Base-by-base conservation (phyloP, 2,113 vertebrate species). In the Calyptomena viridis region DNA sequence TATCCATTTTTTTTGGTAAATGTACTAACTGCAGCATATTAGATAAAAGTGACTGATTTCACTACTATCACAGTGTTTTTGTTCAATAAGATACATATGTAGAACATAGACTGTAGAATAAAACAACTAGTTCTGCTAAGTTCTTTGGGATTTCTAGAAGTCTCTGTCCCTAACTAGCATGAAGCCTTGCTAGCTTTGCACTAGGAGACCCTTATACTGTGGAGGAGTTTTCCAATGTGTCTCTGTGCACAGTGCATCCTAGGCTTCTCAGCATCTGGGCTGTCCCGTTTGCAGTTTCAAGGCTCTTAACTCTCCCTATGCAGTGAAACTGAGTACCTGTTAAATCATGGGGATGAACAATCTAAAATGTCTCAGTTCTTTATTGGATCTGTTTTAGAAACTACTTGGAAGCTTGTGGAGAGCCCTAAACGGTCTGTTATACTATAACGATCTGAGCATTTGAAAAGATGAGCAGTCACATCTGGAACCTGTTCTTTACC, bases 381-480 rank as follows among this genome's bases (percentile, higher is more conserved):
- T 71, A 47, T 47, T 76, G 3, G 7, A 15, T 87, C 67, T 87
- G n/a, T 27, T 91, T 85, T 85, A 66, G 55, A 92, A 92, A 88
- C 67, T 93, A 42, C 74, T 87, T 93, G 71, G 56, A 93, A 93
- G 63, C 47, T 96, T 76, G 49, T 76, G 46, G 42, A 85, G 77
- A 78, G 44, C 50, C 40, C 89, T 93, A 91, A 87, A 79, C 90
- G 44, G 25, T 83, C 82, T 93, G 37, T 85, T 94, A 56, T 22
- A 94, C 71, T 66, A 0, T 80, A 94, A 88, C 30, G 90, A 90
- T 80, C 75, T 86, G 71, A 93, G 37, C 63, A 21, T 21, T 92
- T 82, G 82, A 90, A 93, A 93, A 93, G 92, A 95, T 83, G 75
- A 96, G 71, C 83, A 83, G 85, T 80, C 55, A 88, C 92, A 88